Percentiles rank a stretch among this genome's conserved stretches.
Evolutionary conservation across 2,888 invertebrate genomes (phyloP).

Genomic region (Polymixis flavicincta): DNA sequence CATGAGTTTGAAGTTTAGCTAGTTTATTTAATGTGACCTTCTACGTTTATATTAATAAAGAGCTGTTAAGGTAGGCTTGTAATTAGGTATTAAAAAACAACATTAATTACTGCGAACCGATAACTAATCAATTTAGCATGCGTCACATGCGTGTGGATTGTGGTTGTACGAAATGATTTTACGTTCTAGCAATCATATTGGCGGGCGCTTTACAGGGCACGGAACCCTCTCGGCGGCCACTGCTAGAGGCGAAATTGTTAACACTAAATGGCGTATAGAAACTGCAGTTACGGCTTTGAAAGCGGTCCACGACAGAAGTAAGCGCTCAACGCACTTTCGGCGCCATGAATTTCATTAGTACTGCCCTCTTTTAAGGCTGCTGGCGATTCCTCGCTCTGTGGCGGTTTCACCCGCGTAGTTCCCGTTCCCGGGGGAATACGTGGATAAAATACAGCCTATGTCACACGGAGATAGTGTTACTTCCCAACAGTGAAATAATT

Average conservation of each 20-base stretch:
- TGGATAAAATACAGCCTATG: too few relatives aligned
- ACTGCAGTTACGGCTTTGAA: neutral
- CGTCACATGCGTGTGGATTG: conserved; percentile 14
- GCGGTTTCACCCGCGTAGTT: too few relatives aligned
- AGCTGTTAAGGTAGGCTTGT: conserved; percentile 36
- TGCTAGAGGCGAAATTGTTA: too few relatives aligned
- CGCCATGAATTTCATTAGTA: too few relatives aligned
- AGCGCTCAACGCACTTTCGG: neutral
- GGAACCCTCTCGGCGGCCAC: neutral
- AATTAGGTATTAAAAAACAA: conserved; percentile 14
- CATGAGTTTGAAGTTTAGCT: neutral
- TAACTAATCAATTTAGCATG: conserved; percentile 33
- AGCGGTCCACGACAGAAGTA: neutral
- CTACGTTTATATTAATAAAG: neutral
- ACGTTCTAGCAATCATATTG: neutral
- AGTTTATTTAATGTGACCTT: neutral
- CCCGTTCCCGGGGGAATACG: too few relatives aligned
- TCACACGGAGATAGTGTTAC: too few relatives aligned
- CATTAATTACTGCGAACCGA: conserved; percentile 4
- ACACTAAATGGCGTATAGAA: neutral
- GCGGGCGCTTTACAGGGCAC: neutral
- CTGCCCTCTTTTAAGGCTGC: neutral
- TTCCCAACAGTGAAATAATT: too few relatives aligned
- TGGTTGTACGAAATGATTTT: neutral
- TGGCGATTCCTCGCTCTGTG: neutral